Percentiles rank a stretch among this genome's conserved stretches.
Evolutionary conservation across 2,797 vertebrate genomes (phyloP).

Genomic region (Chiroxiphia lanceolata): DNA sequence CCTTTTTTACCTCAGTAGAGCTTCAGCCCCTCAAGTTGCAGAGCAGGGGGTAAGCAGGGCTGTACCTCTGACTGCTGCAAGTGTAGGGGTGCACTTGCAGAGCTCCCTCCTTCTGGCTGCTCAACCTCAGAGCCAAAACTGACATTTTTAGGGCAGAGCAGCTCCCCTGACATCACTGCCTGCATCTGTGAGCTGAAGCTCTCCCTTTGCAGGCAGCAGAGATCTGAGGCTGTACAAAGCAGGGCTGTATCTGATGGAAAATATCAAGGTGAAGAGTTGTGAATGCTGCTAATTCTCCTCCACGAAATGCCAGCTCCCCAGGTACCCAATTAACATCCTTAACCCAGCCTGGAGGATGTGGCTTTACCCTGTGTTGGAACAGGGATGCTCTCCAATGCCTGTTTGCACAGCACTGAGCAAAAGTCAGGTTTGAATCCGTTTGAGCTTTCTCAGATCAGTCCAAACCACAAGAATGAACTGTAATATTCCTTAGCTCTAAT

Average conservation of each 20-base stretch:
- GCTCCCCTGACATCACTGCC: not conserved
- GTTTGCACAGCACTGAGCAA: not conserved
- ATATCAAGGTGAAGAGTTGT: not conserved
- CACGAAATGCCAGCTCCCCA: slow-evolving; percentile 25
- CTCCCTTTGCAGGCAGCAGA: not conserved
- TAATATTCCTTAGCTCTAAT: not conserved
- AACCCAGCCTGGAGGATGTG: not conserved
- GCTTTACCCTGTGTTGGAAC: not conserved
- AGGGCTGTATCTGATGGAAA: not conserved
- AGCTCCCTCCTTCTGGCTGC: not conserved
- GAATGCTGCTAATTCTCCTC: not conserved
- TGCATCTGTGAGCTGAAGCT: not conserved
- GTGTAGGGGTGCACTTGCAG: not conserved
- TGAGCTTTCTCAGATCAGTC: not conserved
- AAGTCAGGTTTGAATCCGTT: not conserved
- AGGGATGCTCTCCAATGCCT: not conserved
- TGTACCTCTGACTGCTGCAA: not conserved
- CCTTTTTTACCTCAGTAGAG: not conserved
- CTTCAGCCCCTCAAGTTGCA: not conserved
- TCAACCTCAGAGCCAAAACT: not conserved
- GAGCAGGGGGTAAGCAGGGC: not conserved
- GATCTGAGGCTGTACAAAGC: not conserved
- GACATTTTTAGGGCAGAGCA: slow-evolving; percentile 6
- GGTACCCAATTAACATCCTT: slow-evolving; percentile 5
- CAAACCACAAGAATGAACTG: not conserved